Evolutionary conservation across 2,888 invertebrate genomes (phyloP), one percentile per base, ranked within the genome.

Genomic region (Syrista parreyssii): DNA sequence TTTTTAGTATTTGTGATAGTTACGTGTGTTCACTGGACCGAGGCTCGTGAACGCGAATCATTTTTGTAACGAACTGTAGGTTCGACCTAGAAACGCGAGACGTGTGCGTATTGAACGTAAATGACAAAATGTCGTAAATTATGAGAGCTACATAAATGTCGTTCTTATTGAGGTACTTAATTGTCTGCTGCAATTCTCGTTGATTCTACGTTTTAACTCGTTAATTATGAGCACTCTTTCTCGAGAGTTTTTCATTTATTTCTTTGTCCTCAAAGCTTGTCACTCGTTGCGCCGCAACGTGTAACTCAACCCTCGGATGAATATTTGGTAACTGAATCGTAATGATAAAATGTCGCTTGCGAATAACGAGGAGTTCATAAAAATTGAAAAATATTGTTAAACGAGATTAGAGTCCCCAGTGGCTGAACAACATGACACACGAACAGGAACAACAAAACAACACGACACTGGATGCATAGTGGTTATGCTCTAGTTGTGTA

Each of bases 381-480:
- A 68, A 34, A 73, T 15, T 34, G 15, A 68, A 76, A 32, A 40
- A 40, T 23, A 23, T 40, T 15, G 1, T 2, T 9, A 55, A 55
- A 55, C 55, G 9, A 15, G 23, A 55, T 55, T 23, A 23, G 9
- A 55, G 55, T 55, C 9, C 9, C 55, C 6, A 2, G 9, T 9
- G 23, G 40, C 55, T 9, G 55, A 55, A 23, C 23, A 55, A 55
- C 55, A 55, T 9, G 33, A 31, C 12, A 71, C 71, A 71, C 33
- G 6, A 33, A 71, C 71, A 31, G 30, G 71, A 71, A 71, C 68
- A 75, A 76, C 75, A 80, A 35, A 79, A 80, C 78, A 84, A 85
- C 81, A 81, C 78, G 75, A 78, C 76, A 84, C 82, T 82, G 82
- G 82, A 82, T 85, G 84, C 81, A 75, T 78, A 78, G 78, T 80